Evolutionary conservation across 2,888 invertebrate species (phyloP).

Genomic region (Nasonia oneida): DNA sequence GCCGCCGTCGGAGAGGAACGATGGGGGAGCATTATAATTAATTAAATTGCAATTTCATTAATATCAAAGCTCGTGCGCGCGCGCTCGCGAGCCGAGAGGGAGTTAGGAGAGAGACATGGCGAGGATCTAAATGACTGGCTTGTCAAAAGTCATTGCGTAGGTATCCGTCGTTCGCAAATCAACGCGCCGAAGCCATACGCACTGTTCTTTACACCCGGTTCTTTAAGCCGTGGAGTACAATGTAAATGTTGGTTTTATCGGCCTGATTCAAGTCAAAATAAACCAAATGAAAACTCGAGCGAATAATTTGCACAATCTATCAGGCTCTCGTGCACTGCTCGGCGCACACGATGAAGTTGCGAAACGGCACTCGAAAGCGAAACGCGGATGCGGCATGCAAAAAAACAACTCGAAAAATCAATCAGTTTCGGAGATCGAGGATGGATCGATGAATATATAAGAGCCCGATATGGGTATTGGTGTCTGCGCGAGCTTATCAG

Average conservation of each 20-base stretch:
- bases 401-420: no score
- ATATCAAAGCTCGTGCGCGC: conserved; percentile 51
- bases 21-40: conserved; percentile 59
- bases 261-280: neutral
- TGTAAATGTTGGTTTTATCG: no score
- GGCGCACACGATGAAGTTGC: neutral
- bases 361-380: neutral
- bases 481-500: neutral
- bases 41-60: conserved; percentile 63
- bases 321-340: neutral
- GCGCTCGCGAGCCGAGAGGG: neutral
- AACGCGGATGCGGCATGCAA: neutral
- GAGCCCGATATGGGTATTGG: no score
- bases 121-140: conserved; percentile 34
- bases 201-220: neutral
- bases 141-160: conserved; percentile 40
- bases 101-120: conserved; percentile 2
- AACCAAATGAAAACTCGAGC: conserved; percentile 41
- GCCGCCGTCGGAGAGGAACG: neutral
- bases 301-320: conserved; percentile 48
- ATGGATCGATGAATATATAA: no score
- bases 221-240: no score
- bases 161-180: no score
- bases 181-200: neutral
- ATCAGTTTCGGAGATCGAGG: no score